phyloP scores from a whole-genome alignment of 2,113 vertebrate species.

The Macrotus californicus region DNA sequence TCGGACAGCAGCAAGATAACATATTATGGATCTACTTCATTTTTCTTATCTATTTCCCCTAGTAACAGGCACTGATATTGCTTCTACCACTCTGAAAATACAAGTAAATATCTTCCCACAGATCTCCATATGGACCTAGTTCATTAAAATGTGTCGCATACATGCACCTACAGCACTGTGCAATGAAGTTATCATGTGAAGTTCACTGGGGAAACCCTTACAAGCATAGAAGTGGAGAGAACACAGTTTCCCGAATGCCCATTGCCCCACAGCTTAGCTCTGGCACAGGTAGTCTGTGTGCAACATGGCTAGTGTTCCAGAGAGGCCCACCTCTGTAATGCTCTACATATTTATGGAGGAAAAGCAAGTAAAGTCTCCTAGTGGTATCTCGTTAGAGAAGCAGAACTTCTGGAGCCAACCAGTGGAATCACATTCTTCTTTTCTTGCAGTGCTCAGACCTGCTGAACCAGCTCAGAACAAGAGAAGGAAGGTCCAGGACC shows the following conservation, averaged over 20 bases:
- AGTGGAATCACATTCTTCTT: background rate
- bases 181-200: background rate
- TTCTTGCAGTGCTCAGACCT: background rate
- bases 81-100: background rate
- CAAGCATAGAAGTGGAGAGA: background rate
- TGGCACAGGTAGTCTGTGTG: background rate
- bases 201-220: background rate
- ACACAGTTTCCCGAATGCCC: background rate
- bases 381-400: background rate
- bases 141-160: background rate
- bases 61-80: background rate
- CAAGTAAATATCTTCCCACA: background rate
- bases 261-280: background rate
- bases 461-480: background rate
- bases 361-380: background rate
- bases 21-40: background rate
- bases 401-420: background rate
- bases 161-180: background rate
- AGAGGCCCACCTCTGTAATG: background rate
- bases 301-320: background rate
- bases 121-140: background rate
- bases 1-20: background rate
- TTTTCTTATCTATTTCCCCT: background rate
- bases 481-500: background rate
- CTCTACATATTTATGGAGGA: background rate